Evolutionary conservation across 1,140 invertebrate species (phyloP).

Genomic region (Aphis craccivora): DNA sequence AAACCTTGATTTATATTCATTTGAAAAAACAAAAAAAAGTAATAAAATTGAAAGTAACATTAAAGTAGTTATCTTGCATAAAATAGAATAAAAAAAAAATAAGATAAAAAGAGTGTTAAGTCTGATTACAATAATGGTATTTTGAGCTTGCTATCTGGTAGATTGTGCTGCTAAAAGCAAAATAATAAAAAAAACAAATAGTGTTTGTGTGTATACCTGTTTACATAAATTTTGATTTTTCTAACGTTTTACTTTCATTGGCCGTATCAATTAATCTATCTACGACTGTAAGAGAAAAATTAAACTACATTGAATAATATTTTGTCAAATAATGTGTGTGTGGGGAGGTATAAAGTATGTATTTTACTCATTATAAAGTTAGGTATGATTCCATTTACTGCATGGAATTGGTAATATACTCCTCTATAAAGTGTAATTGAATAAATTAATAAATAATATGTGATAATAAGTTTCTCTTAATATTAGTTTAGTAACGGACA

Average conservation of each 20-base stretch:
- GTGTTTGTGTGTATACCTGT: neutral
- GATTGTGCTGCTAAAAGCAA: neutral
- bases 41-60: constrained; percentile 3
- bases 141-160: neutral
- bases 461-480: neutral
- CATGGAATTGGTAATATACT: neutral
- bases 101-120: neutral
- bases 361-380: neutral
- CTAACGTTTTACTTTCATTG: neutral
- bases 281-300: neutral
- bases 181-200: neutral
- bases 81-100: neutral
- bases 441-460: neutral
- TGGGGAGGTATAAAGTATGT: too few species aligned
- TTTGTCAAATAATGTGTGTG: neutral
- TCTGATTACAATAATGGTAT: constrained; percentile 42
- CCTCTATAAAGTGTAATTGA: neutral
- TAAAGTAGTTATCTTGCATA: neutral
- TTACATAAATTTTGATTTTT: neutral
- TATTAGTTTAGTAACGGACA: too few species aligned
- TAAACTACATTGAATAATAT: neutral
- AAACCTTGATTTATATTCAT: neutral
- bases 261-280: neutral
- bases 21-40: neutral
- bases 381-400: neutral